These are phyloP conservation scores for Apis dorsata DNA, from an alignment of 1,140 invertebrate genomes.

Conservation along the genomic window DNA sequence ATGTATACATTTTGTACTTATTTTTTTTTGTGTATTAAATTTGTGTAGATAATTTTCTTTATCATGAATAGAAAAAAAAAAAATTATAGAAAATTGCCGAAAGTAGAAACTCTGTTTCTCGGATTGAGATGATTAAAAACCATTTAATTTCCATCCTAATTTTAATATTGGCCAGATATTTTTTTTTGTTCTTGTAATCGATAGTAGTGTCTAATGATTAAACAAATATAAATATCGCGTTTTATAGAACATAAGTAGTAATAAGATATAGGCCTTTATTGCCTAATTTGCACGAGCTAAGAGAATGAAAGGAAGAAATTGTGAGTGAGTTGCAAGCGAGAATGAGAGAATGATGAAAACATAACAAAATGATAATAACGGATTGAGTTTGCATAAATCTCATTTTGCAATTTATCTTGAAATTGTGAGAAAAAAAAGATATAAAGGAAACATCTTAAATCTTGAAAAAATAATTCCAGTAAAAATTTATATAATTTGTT, in stretches of 20 bases:
- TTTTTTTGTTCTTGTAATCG: constrained; percentile 34
- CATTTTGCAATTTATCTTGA: constrained; percentile 1
- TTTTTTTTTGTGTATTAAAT: neutral
- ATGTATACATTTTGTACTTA: constrained; percentile 5
- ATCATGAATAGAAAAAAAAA: neutral
- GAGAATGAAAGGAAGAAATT: neutral
- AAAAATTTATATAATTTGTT: neutral
- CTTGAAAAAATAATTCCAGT: neutral
- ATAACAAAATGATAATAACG: constrained; percentile 23
- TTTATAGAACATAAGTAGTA: constrained; percentile 51
- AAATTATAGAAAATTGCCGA: neutral
- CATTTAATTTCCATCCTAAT: constrained; percentile 36
- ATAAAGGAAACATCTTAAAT: neutral
- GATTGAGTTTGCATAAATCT: constrained; percentile 22
- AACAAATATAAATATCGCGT: constrained; percentile 37
- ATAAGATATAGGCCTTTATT: constrained; percentile 49
- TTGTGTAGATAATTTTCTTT: neutral
- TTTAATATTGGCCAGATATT: constrained; percentile 16
- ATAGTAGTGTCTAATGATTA: constrained; percentile 51
- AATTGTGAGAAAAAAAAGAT: neutral
- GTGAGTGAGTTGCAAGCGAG: neutral
- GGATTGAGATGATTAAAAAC: neutral
- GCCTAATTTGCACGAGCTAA: constrained; percentile 41
- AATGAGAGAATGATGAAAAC: neutral
- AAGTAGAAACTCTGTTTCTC: neutral